Base-by-base conservation (phyloP, 2,888 invertebrate species). In the Altica lythri region DNA sequence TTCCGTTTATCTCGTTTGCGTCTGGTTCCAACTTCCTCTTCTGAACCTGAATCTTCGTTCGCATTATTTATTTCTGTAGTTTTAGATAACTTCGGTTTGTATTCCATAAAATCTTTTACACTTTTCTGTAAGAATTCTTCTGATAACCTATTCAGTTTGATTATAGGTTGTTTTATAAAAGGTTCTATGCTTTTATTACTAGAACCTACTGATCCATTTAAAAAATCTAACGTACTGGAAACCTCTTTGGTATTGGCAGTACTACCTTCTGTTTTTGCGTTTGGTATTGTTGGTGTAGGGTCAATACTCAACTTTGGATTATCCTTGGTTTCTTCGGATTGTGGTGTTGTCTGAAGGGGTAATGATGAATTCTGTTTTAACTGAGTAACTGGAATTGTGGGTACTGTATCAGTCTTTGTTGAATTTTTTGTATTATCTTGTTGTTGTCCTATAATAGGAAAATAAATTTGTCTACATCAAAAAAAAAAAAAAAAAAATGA, bases 61-160 rank as follows among this genome's bases (percentile, higher is more conserved):
- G 37, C 9, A 12, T 50, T 42, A 50, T 73, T 67, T 14, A 63
- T 35, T 29, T 75, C 75, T 59, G 84, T 78, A 71, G 82, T 81
- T 61, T 80, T 81, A 45, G 84, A 82, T 54, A 81, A 73, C 67
- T 79, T 78, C 55, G 83, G 83, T 65, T 82, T 80, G 66, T 82
- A 84, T 71, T 85, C 83, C 50, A 80, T 81, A 72, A 85, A 86
- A 63, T 83, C 81, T 61, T 80, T 79, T 60, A 86, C 72, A 75
- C 85, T 86, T 68, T 82, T 82, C 66, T 86, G 84, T 80, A 87
- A 83, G 17, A 70, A 43, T 65, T 79, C 79, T 53, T 76, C 75
- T 13, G 83, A 83, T 62, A 85, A 72, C 69, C 83, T 80, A 64
- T 83, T 81, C 43, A 86, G 70, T 74, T 83, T 78, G 17, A 86